A percentile compares a stretch with the other conserved stretches of the same genome.
These are phyloP conservation scores for Cheilinus undulatus DNA, from an alignment of 2,113 vertebrate species.

Conservation along the genomic window DNA sequence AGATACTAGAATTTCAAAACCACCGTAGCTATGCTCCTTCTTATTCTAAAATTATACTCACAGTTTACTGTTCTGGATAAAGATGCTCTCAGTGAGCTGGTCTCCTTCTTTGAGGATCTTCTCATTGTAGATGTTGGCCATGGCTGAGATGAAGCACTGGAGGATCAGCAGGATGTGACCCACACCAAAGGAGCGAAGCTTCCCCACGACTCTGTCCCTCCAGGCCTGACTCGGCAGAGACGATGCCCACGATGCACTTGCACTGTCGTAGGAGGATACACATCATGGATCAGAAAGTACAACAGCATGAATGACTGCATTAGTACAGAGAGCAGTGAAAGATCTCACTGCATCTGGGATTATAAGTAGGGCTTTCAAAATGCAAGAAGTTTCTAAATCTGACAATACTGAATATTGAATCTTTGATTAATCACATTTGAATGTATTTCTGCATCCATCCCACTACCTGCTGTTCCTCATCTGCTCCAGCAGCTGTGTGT, in stretches of 20 bases:
- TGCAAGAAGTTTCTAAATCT: too few species aligned
- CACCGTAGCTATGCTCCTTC: background rate
- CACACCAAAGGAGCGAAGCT: conserved; percentile 85
- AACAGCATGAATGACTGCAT: too few species aligned
- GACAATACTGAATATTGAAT: too few species aligned
- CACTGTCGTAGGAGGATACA: conserved; percentile 43
- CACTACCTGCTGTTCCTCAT: conserved; percentile 78
- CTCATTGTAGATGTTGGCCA: conserved; percentile 99
- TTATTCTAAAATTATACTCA: conserved; percentile 72
- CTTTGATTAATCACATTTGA: background rate
- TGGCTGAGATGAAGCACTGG: conserved; percentile 94
- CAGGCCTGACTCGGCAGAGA: conserved; percentile 82
- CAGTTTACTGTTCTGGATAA: conserved; percentile 95
- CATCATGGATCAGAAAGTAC: background rate
- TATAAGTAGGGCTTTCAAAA: too few species aligned
- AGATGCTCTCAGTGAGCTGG: conserved; percentile 93
- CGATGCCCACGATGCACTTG: conserved; percentile 49
- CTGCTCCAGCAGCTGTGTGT: conserved; percentile 75
- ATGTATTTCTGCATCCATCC: background rate
- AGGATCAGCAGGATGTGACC: conserved; percentile 92
- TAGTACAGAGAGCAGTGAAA: too few species aligned
- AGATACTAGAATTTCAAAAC: too few species aligned
- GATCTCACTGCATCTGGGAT: too few species aligned
- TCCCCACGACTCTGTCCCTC: conserved; percentile 83
- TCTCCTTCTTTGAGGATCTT: conserved; percentile 97